These are phyloP conservation scores for Dione vanillae DNA, from an alignment of 2,888 invertebrate species.

Conservation along the genomic window DNA sequence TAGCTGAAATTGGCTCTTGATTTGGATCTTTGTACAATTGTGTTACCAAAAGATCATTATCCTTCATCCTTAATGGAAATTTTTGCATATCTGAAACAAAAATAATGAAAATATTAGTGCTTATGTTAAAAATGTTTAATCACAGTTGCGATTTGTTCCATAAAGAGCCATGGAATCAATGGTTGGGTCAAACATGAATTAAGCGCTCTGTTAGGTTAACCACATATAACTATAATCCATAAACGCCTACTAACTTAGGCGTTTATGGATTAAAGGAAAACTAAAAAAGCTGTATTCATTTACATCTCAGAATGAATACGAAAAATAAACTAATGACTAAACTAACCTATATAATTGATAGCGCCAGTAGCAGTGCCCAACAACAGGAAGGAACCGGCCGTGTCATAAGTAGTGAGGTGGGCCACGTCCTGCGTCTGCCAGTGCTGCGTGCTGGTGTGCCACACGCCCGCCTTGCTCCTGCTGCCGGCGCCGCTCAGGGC, in stretches of 20 bases:
- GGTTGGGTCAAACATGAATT: too few relatives aligned
- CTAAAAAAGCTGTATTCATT: too few relatives aligned
- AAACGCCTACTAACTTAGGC: too few relatives aligned
- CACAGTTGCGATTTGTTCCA: too few relatives aligned
- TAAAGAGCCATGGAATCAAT: too few relatives aligned
- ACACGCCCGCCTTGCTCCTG: constrained; percentile 95
- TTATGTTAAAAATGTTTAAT: too few relatives aligned
- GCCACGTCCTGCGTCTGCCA: constrained; percentile 99
- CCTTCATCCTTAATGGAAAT: constrained; percentile 99
- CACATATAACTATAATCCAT: too few relatives aligned
- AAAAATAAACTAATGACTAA: background rate
- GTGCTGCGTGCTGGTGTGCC: constrained; percentile 99
- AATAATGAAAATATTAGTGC: constrained; percentile 1
- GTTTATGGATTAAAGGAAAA: too few relatives aligned
- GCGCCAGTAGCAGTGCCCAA: constrained; percentile 98
- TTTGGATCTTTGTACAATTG: constrained; percentile 97
- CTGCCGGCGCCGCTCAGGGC: constrained; percentile 89
- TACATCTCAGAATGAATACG: too few relatives aligned
- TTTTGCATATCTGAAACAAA: constrained; percentile 96
- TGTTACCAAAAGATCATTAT: constrained; percentile 98
- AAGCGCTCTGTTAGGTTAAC: too few relatives aligned
- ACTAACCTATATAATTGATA: constrained; percentile 96
- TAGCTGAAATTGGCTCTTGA: constrained; percentile 97
- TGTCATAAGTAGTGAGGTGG: constrained; percentile 97
- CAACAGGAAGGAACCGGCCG: constrained; percentile 97